Conservation (phyloP, 1,140 invertebrate species). For the Meloidogyne exigua region DNA sequence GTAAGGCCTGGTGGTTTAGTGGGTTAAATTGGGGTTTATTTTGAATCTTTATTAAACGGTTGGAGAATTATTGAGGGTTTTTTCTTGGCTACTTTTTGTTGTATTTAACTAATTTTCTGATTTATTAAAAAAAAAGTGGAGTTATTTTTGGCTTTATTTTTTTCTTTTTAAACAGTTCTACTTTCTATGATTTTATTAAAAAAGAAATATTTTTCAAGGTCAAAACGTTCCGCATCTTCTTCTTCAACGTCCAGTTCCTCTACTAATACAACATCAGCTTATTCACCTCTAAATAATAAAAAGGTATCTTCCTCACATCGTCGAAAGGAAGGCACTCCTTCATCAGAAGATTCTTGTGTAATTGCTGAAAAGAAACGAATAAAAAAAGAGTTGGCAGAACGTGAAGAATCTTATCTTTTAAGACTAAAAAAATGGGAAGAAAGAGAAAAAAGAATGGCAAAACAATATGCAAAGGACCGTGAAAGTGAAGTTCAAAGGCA, state of each 20-base stretch:
- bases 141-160: not conserved
- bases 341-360: slow-evolving; percentile 35
- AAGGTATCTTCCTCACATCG: not conserved
- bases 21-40: no score
- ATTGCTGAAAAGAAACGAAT: slow-evolving; percentile 28
- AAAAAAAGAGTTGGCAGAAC: slow-evolving; percentile 41
- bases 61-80: no score
- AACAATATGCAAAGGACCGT: slow-evolving; percentile 85
- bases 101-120: no score
- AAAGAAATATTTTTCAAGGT: not conserved
- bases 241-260: not conserved
- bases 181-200: not conserved
- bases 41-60: no score
- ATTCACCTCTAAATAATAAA: not conserved
- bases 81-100: no score
- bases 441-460: slow-evolving; percentile 83
- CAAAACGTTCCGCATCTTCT: not conserved
- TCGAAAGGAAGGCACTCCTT: not conserved
- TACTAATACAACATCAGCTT: not conserved
- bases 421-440: slow-evolving; percentile 75
- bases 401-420: slow-evolving; percentile 45
- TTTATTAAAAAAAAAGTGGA: no score
- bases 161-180: no score
- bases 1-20: no score
- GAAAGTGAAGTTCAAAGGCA: slow-evolving; percentile 72